phyloP scores from a whole-genome alignment of 2,113 vertebrate genomes.

The Apodemus sylvaticus region DNA sequence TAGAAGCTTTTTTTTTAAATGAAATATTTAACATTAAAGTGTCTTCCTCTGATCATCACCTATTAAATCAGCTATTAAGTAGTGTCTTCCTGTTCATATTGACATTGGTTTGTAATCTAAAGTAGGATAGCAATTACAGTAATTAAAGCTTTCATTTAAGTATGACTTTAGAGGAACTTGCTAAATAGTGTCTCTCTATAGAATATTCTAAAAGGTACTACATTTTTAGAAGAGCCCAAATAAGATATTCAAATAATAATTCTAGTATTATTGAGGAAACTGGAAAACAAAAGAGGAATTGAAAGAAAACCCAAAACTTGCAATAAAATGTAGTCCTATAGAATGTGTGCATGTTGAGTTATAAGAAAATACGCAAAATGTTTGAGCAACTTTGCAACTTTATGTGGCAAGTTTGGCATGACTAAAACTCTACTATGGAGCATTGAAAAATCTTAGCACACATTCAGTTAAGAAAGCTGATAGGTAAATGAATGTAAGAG shows the following conservation, averaged over 20 bases:
- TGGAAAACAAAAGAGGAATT: not conserved
- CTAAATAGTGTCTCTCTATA: not conserved
- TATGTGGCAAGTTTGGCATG: not conserved
- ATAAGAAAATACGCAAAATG: not conserved
- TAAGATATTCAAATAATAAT: not conserved
- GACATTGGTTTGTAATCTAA: slow-evolving; percentile 73
- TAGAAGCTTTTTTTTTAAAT: slow-evolving; percentile 67
- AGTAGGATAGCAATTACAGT: slow-evolving; percentile 33
- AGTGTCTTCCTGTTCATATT: slow-evolving; percentile 68
- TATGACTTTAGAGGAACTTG: not conserved
- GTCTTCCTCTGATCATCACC: slow-evolving; percentile 73
- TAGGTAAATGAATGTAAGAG: not conserved
- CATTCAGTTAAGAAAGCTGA: not conserved
- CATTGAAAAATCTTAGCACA: not conserved
- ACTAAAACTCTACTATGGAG: not conserved
- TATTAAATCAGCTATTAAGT: slow-evolving; percentile 80
- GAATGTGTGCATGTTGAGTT: not conserved
- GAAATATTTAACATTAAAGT: slow-evolving; percentile 64
- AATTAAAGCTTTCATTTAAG: slow-evolving; percentile 46
- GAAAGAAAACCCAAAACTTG: not conserved
- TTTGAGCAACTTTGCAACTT: not conserved
- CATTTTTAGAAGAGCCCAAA: not conserved
- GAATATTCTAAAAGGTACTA: not conserved
- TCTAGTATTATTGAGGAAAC: not conserved
- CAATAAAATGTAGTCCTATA: not conserved